phyloP scores from a whole-genome alignment of 1,140 invertebrate species.

The Musca vetustissima region DNA sequence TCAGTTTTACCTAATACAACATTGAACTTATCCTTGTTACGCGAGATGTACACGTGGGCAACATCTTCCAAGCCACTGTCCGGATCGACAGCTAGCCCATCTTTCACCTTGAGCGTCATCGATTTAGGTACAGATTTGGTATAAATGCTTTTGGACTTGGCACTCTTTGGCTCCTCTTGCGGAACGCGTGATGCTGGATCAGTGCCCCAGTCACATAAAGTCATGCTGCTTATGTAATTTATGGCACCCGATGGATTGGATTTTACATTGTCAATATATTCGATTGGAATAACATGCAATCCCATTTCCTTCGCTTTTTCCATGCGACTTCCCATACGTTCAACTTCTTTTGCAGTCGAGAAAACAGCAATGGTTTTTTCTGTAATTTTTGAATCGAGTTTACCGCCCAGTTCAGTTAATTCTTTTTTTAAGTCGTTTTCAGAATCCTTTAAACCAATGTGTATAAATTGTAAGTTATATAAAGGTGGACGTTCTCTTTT shows the following conservation, averaged over 20 bases:
- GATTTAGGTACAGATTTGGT: slow-evolving; percentile 66
- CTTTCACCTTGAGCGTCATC: slow-evolving; percentile 81
- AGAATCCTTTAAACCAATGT: slow-evolving; percentile 63
- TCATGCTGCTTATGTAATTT: slow-evolving; percentile 69
- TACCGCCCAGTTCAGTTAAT: slow-evolving; percentile 76
- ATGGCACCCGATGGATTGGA: slow-evolving; percentile 61
- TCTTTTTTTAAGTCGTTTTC: slow-evolving; percentile 69
- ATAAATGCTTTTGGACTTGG: slow-evolving; percentile 67
- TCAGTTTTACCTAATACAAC: slow-evolving; percentile 83
- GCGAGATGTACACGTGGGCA: slow-evolving; percentile 76
- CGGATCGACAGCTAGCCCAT: slow-evolving; percentile 86
- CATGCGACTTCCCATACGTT: slow-evolving; percentile 70
- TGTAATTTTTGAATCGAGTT: slow-evolving; percentile 67
- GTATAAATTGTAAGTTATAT: slow-evolving; percentile 78
- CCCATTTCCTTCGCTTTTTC: slow-evolving; percentile 66
- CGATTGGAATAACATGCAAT: slow-evolving; percentile 79
- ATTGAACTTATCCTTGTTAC: slow-evolving; percentile 68
- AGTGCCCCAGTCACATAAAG: slow-evolving; percentile 80
- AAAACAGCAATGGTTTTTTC: slow-evolving; percentile 75
- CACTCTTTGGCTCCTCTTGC: slow-evolving; percentile 61
- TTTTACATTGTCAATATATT: slow-evolving; percentile 74
- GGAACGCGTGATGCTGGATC: slow-evolving; percentile 65
- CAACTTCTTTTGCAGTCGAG: slow-evolving; percentile 69
- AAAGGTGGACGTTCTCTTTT: slow-evolving; percentile 66
- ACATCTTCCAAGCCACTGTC: slow-evolving; percentile 78